Base-by-base conservation (phyloP, 2,888 invertebrate genomes). In the Drosophila barbarae region DNA sequence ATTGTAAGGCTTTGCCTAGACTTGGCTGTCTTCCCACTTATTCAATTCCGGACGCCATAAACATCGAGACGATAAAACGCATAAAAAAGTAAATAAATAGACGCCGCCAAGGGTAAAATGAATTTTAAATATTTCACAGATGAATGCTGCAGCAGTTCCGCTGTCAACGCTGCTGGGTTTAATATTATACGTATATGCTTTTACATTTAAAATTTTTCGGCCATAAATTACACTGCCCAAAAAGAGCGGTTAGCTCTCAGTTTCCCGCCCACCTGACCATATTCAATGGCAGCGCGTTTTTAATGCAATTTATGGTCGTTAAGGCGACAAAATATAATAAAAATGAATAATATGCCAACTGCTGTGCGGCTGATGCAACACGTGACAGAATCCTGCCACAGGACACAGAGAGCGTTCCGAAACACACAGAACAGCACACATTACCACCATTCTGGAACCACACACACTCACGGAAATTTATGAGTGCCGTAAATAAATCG, bases 281-380 rank as follows among this genome's bases (percentile, higher is more conserved):
- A 69, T 79, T 82, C 78, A 82, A 82, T 79, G 83, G 82, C 74
- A 76, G 72, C 77, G 46, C 32, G 46, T 80, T 77, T 82, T 82
- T 84, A 77, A 79, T 82, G 80, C 82, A 82, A 82, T 82, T 82
- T 82, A 84, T 79, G 83, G 82, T 80, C 82, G 82, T 84, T 84
- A 82, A 84, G 82, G 83, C 82, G 82, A 83, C 83, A 82, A 81
- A 81, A 77, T 84, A 84, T 80, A 82, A 84, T 84, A 82, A 84
- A 84, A 84, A 84, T 81, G 84, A 81, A 81, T 84, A 75, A 81
- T 81, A 82, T 74, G 75, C 75, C 77, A 80, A 77, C 74, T 81
- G 81, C 42, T 69, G 66, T 64, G 46, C 64, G 65, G 61, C 36
- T 51, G 41, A 82, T 82, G 83, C 79, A 83, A 79, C 79, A 83